These are phyloP conservation scores for Tragelaphus buxtoni DNA, from an alignment of 2,113 vertebrate genomes.

Conservation along the genomic window DNA sequence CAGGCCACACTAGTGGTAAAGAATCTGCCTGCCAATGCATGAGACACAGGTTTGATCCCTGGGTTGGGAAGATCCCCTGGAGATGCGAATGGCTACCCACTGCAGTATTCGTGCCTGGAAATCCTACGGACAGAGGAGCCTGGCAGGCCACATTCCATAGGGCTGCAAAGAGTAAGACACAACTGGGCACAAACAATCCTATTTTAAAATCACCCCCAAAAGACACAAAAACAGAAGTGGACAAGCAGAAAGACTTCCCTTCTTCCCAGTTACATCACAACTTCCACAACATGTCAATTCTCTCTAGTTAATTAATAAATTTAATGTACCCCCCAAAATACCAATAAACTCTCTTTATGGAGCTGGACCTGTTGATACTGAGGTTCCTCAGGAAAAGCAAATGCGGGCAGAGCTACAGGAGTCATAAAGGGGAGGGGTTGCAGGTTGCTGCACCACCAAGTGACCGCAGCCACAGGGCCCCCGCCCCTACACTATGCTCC, in stretches of 20 bases:
- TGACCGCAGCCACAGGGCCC: neutral
- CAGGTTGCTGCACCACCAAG: accelerated
- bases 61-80: neutral
- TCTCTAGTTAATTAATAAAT: neutral
- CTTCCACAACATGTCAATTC: neutral
- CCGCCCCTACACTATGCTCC: accelerated
- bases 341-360: neutral
- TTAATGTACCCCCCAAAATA: neutral
- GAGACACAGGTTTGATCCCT: neutral
- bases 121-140: neutral
- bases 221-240: neutral
- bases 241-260: neutral
- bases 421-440: neutral
- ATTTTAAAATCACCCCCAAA: neutral
- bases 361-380: neutral
- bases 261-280: neutral
- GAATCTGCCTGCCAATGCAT: neutral
- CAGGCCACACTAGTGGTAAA: neutral
- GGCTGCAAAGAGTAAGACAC: neutral
- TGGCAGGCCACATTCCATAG: neutral
- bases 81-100: too few species aligned
- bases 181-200: neutral
- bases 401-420: neutral
- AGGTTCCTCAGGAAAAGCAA: neutral
- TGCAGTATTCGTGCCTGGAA: too few species aligned